phyloP scores from a whole-genome alignment of 2,113 vertebrate genomes.

The Trematocara zebra region DNA sequence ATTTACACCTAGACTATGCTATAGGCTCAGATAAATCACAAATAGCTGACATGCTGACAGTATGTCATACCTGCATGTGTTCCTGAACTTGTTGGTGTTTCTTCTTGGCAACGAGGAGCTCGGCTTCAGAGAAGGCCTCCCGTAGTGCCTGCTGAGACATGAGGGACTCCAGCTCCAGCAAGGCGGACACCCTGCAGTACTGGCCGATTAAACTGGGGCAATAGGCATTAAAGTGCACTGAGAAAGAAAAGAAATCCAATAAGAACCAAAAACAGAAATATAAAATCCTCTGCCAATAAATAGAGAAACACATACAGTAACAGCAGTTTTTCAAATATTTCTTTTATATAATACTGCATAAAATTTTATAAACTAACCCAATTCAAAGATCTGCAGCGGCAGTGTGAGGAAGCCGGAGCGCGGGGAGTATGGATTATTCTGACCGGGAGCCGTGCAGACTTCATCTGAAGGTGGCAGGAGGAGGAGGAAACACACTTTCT shows the following conservation, averaged over 20 bases:
- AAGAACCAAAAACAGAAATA: neutral
- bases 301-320: neutral
- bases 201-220: slow-evolving; percentile 82
- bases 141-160: slow-evolving; percentile 89
- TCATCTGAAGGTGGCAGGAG: slow-evolving; percentile 85
- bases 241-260: neutral
- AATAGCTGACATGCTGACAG: neutral
- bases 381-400: slow-evolving; percentile 88
- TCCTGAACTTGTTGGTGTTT: slow-evolving; percentile 87
- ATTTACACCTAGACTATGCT: neutral
- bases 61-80: slow-evolving; percentile 77
- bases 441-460: slow-evolving; percentile 84
- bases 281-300: neutral
- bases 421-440: slow-evolving; percentile 83
- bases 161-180: slow-evolving; percentile 85
- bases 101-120: slow-evolving; percentile 81
- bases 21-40: neutral
- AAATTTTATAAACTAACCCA: slow-evolving; percentile 69
- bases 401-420: slow-evolving; percentile 81
- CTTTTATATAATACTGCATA: neutral
- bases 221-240: slow-evolving; percentile 86
- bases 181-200: slow-evolving; percentile 84
- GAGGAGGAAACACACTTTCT: slow-evolving; percentile 83
- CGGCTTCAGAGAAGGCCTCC: slow-evolving; percentile 84
- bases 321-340: neutral